Conservation (phyloP, 1,140 invertebrate species). For the Panagrolaimus sp. region DNA sequence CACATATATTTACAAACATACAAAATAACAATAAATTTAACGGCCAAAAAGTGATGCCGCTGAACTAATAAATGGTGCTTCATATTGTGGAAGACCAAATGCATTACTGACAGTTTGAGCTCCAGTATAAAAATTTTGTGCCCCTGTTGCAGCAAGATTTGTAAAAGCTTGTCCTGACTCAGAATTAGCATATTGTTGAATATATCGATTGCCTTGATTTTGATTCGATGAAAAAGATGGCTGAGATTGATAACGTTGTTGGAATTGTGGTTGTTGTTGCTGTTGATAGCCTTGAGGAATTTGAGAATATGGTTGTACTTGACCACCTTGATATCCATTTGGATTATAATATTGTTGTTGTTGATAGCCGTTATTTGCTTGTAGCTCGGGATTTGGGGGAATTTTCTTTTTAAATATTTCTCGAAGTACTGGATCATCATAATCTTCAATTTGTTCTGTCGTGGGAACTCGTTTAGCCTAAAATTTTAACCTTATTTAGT, state of each 20-base stretch:
- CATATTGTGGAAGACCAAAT: background rate
- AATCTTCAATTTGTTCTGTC: slow-evolving; percentile 22
- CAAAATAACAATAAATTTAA: too few relatives aligned
- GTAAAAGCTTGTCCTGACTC: background rate
- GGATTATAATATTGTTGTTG: background rate
- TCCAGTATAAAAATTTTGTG: slow-evolving; percentile 9
- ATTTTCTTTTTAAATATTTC: slow-evolving; percentile 19
- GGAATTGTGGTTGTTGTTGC: background rate
- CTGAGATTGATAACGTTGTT: background rate
- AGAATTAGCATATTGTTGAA: background rate
- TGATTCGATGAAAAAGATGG: background rate
- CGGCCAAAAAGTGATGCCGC: background rate
- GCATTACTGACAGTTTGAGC: slow-evolving; percentile 13
- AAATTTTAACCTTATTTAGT: background rate
- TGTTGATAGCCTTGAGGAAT: background rate
- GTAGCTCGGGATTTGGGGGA: background rate
- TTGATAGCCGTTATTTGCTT: background rate
- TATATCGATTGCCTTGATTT: background rate
- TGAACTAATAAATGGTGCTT: background rate
- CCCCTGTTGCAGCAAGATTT: slow-evolving; percentile 6
- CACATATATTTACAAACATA: too few relatives aligned
- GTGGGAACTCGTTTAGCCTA: slow-evolving; percentile 20
- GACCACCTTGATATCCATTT: background rate
- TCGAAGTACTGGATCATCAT: slow-evolving; percentile 22
- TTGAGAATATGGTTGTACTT: background rate